Evolutionary conservation across 2,797 vertebrate genomes (phyloP).

Genomic region (Chaenodraco wilsoni): DNA sequence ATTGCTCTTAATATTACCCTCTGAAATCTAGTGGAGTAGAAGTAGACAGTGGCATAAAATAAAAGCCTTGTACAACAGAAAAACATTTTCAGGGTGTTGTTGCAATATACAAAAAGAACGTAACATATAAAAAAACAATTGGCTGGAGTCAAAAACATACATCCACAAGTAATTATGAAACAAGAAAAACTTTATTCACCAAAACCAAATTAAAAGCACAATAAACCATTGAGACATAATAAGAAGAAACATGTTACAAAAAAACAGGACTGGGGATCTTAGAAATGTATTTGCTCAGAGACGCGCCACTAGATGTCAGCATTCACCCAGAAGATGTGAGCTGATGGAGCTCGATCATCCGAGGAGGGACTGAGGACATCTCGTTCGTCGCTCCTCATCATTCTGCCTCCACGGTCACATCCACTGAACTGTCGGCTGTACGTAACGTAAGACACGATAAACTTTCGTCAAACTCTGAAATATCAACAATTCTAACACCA

Average conservation of each 20-base stretch:
- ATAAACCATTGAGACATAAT: neutral
- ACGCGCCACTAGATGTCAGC: constrained; percentile 67
- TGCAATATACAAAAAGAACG: neutral
- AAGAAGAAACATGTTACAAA: neutral
- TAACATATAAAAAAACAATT: neutral
- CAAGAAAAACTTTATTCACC: constrained; percentile 51
- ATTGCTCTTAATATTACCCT: too few relatives aligned
- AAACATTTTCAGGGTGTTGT: neutral
- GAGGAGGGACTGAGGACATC: constrained; percentile 78
- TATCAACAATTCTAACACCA: neutral
- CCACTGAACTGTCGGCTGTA: constrained; percentile 59
- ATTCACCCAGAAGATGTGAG: constrained; percentile 44
- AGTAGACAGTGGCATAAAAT: too few relatives aligned
- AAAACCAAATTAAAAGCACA: neutral
- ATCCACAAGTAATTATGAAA: neutral
- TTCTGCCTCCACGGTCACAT: constrained; percentile 73
- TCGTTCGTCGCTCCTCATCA: constrained; percentile 82
- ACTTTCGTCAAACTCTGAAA: neutral
- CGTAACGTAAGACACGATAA: neutral
- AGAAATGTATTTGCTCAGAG: constrained; percentile 24
- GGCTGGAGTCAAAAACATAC: accelerated
- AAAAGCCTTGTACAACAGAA: neutral
- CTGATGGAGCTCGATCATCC: constrained; percentile 75
- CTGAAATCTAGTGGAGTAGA: too few relatives aligned
- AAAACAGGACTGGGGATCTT: constrained; percentile 14